Base-by-base conservation (phyloP, 2,888 invertebrate species). In the Xiphydria camelus region DNA sequence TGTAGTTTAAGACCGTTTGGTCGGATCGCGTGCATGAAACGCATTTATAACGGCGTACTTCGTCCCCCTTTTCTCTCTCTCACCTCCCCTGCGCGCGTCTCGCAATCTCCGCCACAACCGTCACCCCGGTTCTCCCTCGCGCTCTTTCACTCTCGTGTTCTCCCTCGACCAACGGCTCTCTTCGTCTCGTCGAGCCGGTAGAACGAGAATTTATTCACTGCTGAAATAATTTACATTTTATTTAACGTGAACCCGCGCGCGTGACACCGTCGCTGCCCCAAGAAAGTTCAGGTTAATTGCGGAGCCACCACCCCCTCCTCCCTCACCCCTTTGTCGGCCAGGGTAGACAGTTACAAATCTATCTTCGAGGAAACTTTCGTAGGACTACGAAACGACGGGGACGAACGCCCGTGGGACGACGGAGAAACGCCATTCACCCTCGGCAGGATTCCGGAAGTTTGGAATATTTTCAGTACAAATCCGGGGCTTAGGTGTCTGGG, bases 41-140 rank as follows among this genome's bases (percentile, higher is more conserved):
- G 61, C 66, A 68, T 68, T 66, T 64, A 66, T 65, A 66, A 66
- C 61, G 52, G 61, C 57, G 55, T 60, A 61, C 58, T 60, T 58
- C 52, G 51, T 56, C 54, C 57, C 54, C 55, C 49, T 57, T 57
- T 59, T 61, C 57, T n/a, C n/a, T n/a, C n/a, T n/a, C n/a, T n/a
- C 52, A 55, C 55, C 51, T 42, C 53, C 56, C 39, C 45, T 51
- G 45, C 45, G 39, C 49, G 40, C 48, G 26, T 33, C 50, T 22
- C 17, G 18, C 45, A 37, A 39, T 46, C 41, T 33, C 40, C 40
- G 33, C 45, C 40, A 41, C 37, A 44, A 22, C 38, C 22, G 32
- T 33, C 48, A 36, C 49, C 52, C 43, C 22, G 38, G 45, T 44
- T 48, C 47, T 48, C 47, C 44, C 37, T 40, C 48, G 19, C 41